Percentiles rank a stretch among this genome's conserved stretches.
phyloP scores from a whole-genome alignment of 2,888 invertebrate species.

The Archaeoteleia sp. region DNA sequence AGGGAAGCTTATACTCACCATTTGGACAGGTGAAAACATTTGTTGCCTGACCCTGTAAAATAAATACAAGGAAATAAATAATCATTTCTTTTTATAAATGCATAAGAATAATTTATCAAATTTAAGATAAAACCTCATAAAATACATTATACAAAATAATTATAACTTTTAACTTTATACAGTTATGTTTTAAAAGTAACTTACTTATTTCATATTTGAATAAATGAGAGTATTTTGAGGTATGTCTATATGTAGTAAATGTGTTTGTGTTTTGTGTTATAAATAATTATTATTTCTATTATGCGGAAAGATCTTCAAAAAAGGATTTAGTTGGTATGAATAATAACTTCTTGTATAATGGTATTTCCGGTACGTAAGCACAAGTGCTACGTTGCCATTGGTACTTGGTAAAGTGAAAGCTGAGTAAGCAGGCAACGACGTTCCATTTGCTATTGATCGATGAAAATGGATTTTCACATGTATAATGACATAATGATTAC shows the following conservation, averaged over 20 bases:
- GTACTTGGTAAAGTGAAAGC: constrained; percentile 43
- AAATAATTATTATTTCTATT: not conserved
- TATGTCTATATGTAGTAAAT: no score
- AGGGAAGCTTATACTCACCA: constrained; percentile 77
- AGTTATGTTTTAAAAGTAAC: constrained; percentile 5
- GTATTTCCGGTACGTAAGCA: constrained; percentile 42
- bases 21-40: constrained; percentile 83
- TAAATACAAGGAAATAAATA: constrained; percentile 67
- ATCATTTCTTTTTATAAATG: no score
- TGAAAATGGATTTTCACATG: constrained; percentile 15
- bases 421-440: constrained; percentile 21
- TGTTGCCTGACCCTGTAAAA: constrained; percentile 79
- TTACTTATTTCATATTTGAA: not conserved
- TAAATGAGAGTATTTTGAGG: not conserved
- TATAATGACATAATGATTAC: constrained; percentile 25
- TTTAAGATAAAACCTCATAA: not conserved
- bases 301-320: no score
- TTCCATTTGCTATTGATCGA: constrained; percentile 35
- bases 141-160: no score
- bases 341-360: constrained; percentile 4
- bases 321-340: no score
- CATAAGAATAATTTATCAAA: constrained; percentile 1
- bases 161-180: constrained; percentile 1
- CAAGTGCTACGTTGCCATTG: constrained; percentile 31
- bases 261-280: not conserved